Conservation (phyloP, 2,113 vertebrate species). For the Thalassoma bifasciatum region DNA sequence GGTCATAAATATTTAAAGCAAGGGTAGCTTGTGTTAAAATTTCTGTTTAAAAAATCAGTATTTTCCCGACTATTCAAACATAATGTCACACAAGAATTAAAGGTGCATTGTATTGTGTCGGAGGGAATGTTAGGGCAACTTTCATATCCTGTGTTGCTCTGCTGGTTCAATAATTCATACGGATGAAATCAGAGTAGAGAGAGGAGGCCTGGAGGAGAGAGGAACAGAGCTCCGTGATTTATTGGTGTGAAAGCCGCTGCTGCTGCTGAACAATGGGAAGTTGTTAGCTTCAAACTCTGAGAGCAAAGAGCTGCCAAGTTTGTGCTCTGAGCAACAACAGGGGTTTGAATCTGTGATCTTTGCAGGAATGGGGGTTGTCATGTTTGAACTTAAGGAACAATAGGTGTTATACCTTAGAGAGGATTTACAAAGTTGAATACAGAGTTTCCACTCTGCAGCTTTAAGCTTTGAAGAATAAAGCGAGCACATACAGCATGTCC, state of each 20-base stretch:
- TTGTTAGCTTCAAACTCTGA: constrained; percentile 7
- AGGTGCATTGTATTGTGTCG: constrained; percentile 23
- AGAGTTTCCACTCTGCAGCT: neutral
- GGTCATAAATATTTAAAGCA: neutral
- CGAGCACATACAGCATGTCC: neutral
- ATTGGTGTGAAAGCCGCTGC: constrained; percentile 37
- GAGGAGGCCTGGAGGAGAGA: constrained; percentile 13
- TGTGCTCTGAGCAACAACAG: neutral
- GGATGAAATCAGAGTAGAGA: constrained; percentile 24
- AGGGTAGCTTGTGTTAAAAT: neutral
- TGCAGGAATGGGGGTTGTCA: constrained; percentile 10
- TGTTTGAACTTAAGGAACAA: constrained; percentile 26
- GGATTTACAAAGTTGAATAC: neutral
- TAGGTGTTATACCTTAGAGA: neutral
- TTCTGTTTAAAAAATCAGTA: neutral
- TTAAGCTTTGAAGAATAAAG: neutral
- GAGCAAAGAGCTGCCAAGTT: neutral
- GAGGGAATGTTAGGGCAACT: constrained; percentile 9
- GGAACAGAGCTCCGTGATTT: constrained; percentile 33
- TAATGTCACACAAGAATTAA: neutral
- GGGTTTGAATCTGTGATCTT: constrained; percentile 5
- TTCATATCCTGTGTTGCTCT: constrained; percentile 13
- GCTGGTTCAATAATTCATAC: constrained; percentile 34
- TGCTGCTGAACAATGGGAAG: constrained; percentile 22
- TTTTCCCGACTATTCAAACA: neutral